Evolutionary conservation across 2,888 invertebrate species (phyloP).

Genomic region (Mechanitis messenoides): DNA sequence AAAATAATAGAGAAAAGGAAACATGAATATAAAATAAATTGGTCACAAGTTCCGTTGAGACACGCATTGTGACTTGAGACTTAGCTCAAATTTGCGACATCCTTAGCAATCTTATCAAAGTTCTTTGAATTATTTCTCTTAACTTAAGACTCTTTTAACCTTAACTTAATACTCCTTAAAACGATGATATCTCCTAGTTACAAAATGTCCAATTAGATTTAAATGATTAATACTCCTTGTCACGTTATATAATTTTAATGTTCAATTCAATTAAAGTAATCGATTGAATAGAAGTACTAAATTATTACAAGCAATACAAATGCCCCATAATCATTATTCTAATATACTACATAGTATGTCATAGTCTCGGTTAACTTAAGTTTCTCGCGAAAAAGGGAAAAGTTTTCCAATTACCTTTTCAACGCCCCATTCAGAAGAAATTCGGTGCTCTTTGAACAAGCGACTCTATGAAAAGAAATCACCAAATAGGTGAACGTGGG

Average conservation of each 20-base stretch:
- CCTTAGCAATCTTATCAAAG: conserved; percentile 56
- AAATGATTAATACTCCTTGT: no score
- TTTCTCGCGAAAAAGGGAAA: conserved; percentile 32
- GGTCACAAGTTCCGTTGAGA: conserved; percentile 35
- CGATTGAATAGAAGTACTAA: no score
- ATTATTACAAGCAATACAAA: no score
- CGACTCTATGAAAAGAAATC: conserved; percentile 72
- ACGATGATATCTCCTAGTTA: conserved; percentile 35
- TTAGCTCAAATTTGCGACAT: conserved; percentile 47
- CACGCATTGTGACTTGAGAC: conserved; percentile 54
- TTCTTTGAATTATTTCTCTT: conserved; percentile 54
- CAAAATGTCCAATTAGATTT: no score
- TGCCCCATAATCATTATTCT: background rate
- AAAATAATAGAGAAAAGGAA: background rate
- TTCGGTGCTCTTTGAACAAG: conserved; percentile 62
- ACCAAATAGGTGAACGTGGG: conserved; percentile 72
- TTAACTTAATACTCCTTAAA: conserved; percentile 45
- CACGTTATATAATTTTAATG: no score
- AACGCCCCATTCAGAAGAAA: conserved; percentile 58
- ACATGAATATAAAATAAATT: conserved; percentile 31
- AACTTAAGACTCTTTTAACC: conserved; percentile 50
- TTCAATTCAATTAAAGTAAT: no score
- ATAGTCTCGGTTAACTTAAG: conserved; percentile 16
- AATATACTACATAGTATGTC: conserved; percentile 1
- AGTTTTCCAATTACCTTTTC: conserved; percentile 72